These are phyloP conservation scores for Platanista minor DNA, from an alignment of 2,113 vertebrate genomes.

Conservation along the genomic window DNA sequence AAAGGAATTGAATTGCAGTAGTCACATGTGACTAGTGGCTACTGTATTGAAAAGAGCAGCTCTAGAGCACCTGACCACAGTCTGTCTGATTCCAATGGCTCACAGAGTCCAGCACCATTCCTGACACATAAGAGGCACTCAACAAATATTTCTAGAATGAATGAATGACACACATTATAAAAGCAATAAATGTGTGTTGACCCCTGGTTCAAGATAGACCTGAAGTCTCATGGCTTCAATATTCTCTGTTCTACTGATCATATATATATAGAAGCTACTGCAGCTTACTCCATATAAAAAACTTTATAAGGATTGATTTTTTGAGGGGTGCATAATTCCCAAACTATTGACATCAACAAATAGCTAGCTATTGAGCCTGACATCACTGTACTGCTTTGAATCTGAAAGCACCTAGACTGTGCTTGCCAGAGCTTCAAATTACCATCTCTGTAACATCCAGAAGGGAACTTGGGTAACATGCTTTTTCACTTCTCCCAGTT, in stretches of 20 bases:
- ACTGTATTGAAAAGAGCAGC: neutral
- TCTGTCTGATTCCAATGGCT: neutral
- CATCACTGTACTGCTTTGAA: neutral
- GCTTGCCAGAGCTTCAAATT: neutral
- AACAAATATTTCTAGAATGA: neutral
- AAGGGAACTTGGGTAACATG: neutral
- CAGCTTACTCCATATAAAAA: neutral
- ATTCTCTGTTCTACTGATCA: neutral
- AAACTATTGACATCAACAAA: neutral
- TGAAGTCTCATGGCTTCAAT: neutral
- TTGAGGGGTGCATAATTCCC: slow-evolving; percentile 24
- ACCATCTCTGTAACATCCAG: neutral
- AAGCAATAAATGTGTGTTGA: neutral
- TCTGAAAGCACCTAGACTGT: neutral
- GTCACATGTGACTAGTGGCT: neutral
- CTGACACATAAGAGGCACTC: neutral
- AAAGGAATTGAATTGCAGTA: neutral
- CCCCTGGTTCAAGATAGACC: neutral
- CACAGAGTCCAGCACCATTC: neutral
- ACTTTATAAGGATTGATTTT: slow-evolving; percentile 47
- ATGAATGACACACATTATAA: neutral
- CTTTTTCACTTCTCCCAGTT: neutral
- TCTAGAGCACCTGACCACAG: neutral
- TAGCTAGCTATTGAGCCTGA: neutral
- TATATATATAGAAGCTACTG: neutral